Evolutionary conservation across 1,140 invertebrate species (phyloP), one percentile per base, ranked within the genome.

Genomic region (Drosophila carrolli): DNA sequence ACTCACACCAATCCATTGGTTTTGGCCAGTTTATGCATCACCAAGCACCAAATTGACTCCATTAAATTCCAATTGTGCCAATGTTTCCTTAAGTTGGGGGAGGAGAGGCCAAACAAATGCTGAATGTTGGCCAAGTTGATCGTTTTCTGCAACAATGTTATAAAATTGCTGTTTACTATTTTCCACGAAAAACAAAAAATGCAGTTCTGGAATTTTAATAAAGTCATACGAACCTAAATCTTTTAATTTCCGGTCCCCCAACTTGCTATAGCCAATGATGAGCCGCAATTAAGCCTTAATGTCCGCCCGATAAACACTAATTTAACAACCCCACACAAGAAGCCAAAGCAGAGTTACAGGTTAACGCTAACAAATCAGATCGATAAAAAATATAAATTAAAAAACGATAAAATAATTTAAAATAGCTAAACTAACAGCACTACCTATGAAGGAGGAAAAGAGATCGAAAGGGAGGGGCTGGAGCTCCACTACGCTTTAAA

Each of bases 11-110:
- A 76, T 50, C 10, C 46, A 37, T 27, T 40, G 59, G 37, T 61
- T 48, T 68, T 35, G 60, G 43, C 73, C 68, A 85, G 74, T 86
- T 85, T 81, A 85, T 85, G 77, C 83, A 86, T 68, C 70, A 73
- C 77, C 75, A 82, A 78, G 75, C 84, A 68, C 80, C 79, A 84
- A 89, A 89, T 89, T 89, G 84, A 89, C 84, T 89, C 84, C 84
- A 89, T 89, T 89, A 89, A 89, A 89, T 89, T 89, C 84, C 84
- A 84, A 89, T 90, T 89, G 84, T 84, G 51, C 65, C 80, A 75
- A 88, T 78, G 75, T 63, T 72, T 50, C 5, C 16, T 41, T 11
- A 14, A 51, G 5, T 23, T 0, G 40, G 19, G 47, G 71, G 6
- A 8, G 23, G 23, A 35, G 47, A 19, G 23, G 14, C 23, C 29